Evolutionary conservation across 2,113 vertebrate genomes (phyloP), one percentile per base, ranked within the genome.

Genomic region (Tragelaphus buxtoni): DNA sequence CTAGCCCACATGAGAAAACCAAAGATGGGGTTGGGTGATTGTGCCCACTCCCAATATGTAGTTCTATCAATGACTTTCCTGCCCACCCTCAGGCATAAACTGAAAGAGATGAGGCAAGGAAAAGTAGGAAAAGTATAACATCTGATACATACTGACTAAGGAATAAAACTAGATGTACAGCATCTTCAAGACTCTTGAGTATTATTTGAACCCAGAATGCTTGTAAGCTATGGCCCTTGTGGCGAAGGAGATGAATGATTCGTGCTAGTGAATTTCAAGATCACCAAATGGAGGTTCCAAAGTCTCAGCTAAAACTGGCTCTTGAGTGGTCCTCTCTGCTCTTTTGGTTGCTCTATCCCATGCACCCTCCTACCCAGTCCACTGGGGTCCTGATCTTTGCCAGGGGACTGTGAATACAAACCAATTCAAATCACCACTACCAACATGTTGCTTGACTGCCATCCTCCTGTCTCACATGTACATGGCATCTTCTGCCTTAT

Each of bases 31-130:
- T 97, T 81, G 58, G 95, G 84, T 61, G 95, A 98, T 98, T 98
- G 97, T 98, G 97, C 97, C 95, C 95, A 97, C 82, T 97, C 95
- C 97, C 98, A 98, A 97, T 98, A 98, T 97, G 80, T 97, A 95
- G 85, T 97, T 97, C 55, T 92, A 80, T 96, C 81, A 90, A 95
- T 76, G 88, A 88, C 61, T 86, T 97, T 97, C 96, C 45, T 98
- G 35, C 92, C 92, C 45, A 2, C 30, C 91, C 3, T 26, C 53
- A 14, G 24, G 32, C 32, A 90, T 92, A 84, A 97, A 55, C 65
- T 60, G 30, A 94, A 92, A 85, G 77, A 61, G 9, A 76, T 42
- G 28, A 61, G 42, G 30, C 58, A 91, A 74, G n/a, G 60, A 83
- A 88, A 91, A 80, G 4, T 72, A 74, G 39, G 65, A 87, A 81